phyloP scores from a whole-genome alignment of 2,113 vertebrate genomes.

The Turdus rufiventris region DNA sequence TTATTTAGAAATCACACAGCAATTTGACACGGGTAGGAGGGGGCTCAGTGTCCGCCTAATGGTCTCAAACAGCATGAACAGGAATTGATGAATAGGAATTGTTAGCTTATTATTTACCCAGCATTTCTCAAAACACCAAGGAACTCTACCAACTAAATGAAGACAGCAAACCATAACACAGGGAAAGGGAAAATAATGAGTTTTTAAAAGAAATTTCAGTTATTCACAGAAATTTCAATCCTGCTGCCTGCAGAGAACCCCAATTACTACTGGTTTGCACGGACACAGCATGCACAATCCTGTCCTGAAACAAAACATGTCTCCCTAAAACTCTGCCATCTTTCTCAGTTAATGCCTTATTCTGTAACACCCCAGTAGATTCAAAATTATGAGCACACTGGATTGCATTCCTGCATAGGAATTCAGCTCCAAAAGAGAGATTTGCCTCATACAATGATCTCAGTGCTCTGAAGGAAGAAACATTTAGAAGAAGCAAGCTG shows the following conservation, averaged over 20 bases:
- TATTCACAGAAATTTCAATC: neutral
- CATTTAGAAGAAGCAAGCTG: neutral
- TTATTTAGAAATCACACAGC: conserved; percentile 47
- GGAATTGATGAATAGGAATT: neutral
- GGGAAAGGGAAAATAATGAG: neutral
- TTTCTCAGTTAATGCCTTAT: neutral
- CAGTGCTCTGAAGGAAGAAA: neutral
- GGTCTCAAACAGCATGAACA: conserved; percentile 31
- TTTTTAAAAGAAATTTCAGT: neutral
- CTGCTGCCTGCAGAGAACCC: neutral
- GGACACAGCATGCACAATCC: neutral
- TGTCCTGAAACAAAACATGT: neutral
- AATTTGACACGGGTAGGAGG: neutral
- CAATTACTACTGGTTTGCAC: neutral
- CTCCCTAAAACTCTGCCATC: neutral
- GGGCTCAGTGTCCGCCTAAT: neutral
- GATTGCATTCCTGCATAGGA: neutral
- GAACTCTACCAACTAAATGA: neutral
- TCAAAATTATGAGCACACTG: neutral
- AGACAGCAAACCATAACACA: neutral
- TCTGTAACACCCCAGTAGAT: rapidly evolving
- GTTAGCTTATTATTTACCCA: conserved; percentile 34
- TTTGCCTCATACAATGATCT: neutral
- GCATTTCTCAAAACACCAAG: conserved; percentile 10
- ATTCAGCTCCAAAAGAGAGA: neutral